Conservation (phyloP, 2,113 vertebrate genomes). For the Pollimyrus isidori region DNA sequence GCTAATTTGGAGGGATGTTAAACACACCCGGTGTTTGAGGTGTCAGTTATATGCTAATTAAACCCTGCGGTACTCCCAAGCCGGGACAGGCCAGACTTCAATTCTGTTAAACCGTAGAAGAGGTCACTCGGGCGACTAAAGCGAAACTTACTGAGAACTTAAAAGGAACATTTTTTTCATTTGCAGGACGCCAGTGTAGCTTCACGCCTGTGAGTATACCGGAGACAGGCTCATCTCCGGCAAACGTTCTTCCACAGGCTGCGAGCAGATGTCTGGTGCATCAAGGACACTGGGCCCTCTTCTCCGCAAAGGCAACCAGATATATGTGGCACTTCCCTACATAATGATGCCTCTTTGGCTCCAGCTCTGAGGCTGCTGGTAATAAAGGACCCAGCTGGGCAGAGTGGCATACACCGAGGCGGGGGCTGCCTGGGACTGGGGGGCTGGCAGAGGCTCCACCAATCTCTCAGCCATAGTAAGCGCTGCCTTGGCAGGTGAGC, state of each 20-base stretch:
- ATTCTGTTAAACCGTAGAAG: background rate
- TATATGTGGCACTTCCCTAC: background rate
- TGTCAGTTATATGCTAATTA: background rate
- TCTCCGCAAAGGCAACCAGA: background rate
- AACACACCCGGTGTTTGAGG: background rate
- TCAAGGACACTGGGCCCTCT: background rate
- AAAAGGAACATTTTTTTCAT: background rate
- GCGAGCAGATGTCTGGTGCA: constrained; percentile 1
- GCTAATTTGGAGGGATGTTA: background rate
- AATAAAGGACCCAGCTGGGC: background rate
- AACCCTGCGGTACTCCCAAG: background rate
- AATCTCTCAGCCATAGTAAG: background rate
- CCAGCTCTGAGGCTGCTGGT: background rate
- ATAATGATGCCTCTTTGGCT: constrained; percentile 1
- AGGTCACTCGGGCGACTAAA: background rate
- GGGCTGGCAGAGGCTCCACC: background rate
- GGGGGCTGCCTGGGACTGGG: background rate
- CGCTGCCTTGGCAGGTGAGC: background rate
- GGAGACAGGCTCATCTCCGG: background rate
- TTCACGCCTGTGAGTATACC: background rate
- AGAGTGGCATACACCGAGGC: background rate
- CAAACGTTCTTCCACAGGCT: background rate
- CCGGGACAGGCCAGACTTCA: background rate
- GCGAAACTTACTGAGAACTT: background rate
- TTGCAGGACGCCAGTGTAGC: background rate